Evolutionary conservation across 2,113 vertebrate genomes (phyloP).

Genomic region (Genyomyrus donnyi): DNA sequence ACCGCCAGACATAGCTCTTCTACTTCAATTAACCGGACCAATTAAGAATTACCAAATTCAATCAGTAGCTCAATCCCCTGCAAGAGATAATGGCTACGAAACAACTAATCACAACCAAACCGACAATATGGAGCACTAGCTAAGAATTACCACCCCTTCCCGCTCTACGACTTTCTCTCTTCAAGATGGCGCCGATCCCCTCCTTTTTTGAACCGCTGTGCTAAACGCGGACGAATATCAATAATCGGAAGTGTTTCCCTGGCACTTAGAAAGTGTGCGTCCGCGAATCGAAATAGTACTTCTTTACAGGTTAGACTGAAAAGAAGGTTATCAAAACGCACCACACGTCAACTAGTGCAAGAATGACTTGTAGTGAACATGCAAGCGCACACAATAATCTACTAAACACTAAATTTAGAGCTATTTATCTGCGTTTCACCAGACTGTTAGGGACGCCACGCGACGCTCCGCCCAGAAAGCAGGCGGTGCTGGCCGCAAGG

Average conservation of each 20-base stretch:
- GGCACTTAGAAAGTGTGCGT: constrained; percentile 22
- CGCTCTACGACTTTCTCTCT: background rate
- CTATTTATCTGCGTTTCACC: background rate
- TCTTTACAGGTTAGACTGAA: background rate
- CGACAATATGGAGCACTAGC: background rate
- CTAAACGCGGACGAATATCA: background rate
- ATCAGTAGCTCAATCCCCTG: background rate
- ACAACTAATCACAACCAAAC: background rate
- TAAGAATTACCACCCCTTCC: constrained; percentile 14
- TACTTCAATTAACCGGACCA: constrained; percentile 16
- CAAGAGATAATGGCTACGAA: background rate
- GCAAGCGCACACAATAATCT: background rate
- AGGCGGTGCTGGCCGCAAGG: background rate
- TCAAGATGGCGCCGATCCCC: constrained; percentile 38
- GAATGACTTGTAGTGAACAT: background rate
- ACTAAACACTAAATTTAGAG: background rate
- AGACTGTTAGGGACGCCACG: background rate
- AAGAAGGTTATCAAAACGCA: background rate
- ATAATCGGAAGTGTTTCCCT: background rate
- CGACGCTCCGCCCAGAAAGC: background rate
- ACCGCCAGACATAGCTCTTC: constrained; percentile 74
- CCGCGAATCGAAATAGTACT: constrained; percentile 51
- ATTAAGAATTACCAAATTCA: background rate
- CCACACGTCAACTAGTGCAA: background rate
- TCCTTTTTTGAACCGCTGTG: constrained; percentile 7